phyloP scores from a whole-genome alignment of 2,113 vertebrate species.

The Rynchops niger region DNA sequence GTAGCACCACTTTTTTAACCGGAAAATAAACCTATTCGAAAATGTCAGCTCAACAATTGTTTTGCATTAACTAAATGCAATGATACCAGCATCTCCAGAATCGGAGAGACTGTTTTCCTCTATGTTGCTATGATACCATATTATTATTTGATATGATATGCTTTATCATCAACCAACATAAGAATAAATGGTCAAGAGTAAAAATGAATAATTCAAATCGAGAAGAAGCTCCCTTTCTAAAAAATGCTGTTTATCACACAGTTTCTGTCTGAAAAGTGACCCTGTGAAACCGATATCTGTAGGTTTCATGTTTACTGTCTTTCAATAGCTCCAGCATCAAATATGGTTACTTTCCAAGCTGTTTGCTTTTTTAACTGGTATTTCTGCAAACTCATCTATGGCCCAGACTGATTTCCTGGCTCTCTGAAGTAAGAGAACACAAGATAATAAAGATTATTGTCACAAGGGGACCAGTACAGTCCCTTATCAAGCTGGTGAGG shows the following conservation, averaged over 20 bases:
- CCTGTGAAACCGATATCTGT: not conserved
- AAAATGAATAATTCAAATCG: constrained; percentile 15
- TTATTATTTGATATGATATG: constrained; percentile 9
- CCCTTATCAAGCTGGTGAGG: not conserved
- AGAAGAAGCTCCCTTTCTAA: not conserved
- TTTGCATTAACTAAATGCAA: constrained; percentile 8
- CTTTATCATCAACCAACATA: not conserved
- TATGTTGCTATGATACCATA: constrained; percentile 34
- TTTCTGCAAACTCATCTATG: not conserved
- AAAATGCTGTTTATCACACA: constrained; percentile 5
- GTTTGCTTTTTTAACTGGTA: not conserved
- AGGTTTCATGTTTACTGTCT: not conserved
- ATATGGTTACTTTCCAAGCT: not conserved
- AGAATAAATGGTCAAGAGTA: constrained; percentile 35
- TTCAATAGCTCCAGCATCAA: not conserved
- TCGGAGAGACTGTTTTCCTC: not conserved
- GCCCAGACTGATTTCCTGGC: not conserved
- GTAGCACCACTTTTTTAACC: not conserved
- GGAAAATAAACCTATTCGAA: not conserved
- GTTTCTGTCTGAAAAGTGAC: constrained; percentile 21
- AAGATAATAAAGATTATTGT: not conserved
- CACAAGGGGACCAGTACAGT: not conserved
- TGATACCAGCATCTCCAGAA: not conserved
- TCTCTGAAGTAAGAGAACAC: not conserved
- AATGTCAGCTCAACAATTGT: not conserved